Evolutionary conservation across 2,797 vertebrate genomes (phyloP).

Genomic region (Lacerta bilineata): DNA sequence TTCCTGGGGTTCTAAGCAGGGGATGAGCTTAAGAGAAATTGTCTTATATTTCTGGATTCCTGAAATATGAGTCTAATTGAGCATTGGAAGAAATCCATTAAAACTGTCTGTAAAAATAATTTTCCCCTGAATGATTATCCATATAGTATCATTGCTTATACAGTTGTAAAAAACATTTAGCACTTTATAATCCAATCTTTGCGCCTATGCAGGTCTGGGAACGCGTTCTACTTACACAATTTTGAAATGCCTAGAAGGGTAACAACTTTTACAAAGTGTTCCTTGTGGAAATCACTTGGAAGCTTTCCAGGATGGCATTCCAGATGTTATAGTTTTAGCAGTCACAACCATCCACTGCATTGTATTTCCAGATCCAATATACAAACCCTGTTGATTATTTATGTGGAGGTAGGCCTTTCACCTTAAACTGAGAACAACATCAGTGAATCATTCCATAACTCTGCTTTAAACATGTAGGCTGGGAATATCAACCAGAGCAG

Average conservation of each 20-base stretch:
- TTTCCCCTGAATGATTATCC: conserved; percentile 82
- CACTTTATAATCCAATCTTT: conserved; percentile 86
- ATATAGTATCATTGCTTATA: conserved; percentile 81
- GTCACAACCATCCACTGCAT: conserved; percentile 67
- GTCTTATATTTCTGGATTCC: conserved; percentile 75
- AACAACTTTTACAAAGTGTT: conserved; percentile 86
- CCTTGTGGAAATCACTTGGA: conserved; percentile 86
- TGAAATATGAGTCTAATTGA: conserved; percentile 82
- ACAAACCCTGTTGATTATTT: conserved; percentile 58
- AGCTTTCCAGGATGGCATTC: conserved; percentile 83
- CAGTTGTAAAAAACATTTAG: conserved; percentile 87
- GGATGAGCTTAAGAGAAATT: conserved; percentile 62
- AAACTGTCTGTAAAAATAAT: conserved; percentile 84
- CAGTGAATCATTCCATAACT: conserved; percentile 49
- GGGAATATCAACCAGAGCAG: conserved; percentile 35
- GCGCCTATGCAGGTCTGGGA: conserved; percentile 80
- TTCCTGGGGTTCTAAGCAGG: conserved; percentile 63
- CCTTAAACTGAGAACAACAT: conserved; percentile 47
- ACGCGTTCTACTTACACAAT: conserved; percentile 75
- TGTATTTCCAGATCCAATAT: conserved; percentile 69
- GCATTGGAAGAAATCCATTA: conserved; percentile 79
- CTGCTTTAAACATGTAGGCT: conserved; percentile 54
- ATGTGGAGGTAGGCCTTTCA: conserved; percentile 52
- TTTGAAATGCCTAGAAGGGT: conserved; percentile 80
- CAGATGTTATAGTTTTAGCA: conserved; percentile 85